These are phyloP conservation scores for Scotopteryx bipunctaria DNA, from an alignment of 2,888 invertebrate genomes.

Conservation along the genomic window DNA sequence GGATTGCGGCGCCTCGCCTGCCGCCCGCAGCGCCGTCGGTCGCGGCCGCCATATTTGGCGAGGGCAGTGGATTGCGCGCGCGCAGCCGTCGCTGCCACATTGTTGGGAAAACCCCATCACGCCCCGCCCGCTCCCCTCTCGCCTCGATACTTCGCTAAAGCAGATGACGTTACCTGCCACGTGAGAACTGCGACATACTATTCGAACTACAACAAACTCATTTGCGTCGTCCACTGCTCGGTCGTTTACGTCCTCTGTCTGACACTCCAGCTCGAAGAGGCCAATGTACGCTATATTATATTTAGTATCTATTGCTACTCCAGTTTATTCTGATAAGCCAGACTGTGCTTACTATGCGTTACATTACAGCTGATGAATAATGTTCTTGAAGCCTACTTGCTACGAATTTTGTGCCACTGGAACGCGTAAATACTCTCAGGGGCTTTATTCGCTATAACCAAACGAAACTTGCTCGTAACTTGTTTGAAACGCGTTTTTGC, in stretches of 20 bases:
- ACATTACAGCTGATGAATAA: constrained; percentile 22
- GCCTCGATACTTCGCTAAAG: constrained; percentile 15
- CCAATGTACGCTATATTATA: constrained; percentile 13
- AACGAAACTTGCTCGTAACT: too few species aligned
- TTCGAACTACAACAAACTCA: constrained; percentile 17
- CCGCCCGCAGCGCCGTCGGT: too few species aligned
- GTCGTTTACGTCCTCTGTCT: constrained; percentile 6
- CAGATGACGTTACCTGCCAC: constrained; percentile 33
- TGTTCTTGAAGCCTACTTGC: constrained; percentile 3
- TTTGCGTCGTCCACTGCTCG: constrained; percentile 21
- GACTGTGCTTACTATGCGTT: constrained; percentile 25
- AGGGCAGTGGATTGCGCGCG: constrained; percentile 51
- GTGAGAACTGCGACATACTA: constrained; percentile 24
- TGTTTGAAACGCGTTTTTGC: too few species aligned
- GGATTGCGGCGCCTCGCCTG: constrained; percentile 22
- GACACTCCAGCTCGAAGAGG: not conserved
- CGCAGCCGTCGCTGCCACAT: constrained; percentile 60
- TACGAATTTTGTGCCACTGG: too few species aligned
- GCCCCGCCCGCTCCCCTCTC: constrained; percentile 33
- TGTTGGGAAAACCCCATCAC: constrained; percentile 78
- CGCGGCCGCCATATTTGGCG: constrained; percentile 65
- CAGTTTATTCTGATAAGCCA: constrained; percentile 19
- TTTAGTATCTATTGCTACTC: constrained; percentile 5
- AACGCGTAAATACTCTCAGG: too few species aligned
- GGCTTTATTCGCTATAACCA: too few species aligned